Percentiles rank a stretch among this genome's conserved stretches.
These are phyloP conservation scores for Erpetoichthys calabaricus DNA, from an alignment of 2,797 vertebrate genomes.

Conservation along the genomic window DNA sequence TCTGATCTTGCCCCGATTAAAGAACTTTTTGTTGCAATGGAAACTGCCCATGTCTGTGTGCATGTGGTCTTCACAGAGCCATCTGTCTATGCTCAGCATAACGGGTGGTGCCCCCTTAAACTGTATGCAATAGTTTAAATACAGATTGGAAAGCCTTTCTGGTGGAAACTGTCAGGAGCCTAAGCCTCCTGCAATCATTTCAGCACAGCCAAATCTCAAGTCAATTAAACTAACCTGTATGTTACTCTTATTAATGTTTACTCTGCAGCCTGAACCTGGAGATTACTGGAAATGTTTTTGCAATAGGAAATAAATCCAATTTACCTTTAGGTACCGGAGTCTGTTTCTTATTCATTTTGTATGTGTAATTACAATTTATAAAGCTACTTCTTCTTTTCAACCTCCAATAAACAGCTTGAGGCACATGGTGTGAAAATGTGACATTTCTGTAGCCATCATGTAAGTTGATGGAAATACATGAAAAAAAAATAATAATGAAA, in stretches of 20 bases:
- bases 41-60: constrained; percentile 32
- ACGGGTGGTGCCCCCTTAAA: constrained; percentile 59
- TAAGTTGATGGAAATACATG: no score
- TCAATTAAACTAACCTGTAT: constrained; percentile 87
- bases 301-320: constrained; percentile 74
- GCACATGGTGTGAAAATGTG: not conserved
- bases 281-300: constrained; percentile 87
- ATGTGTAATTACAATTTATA: constrained; percentile 9
- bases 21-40: constrained; percentile 18
- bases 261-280: constrained; percentile 91
- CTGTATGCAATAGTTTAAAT: constrained; percentile 69
- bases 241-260: constrained; percentile 99
- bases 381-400: constrained; percentile 36
- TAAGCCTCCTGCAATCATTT: constrained; percentile 65
- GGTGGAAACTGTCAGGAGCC: constrained; percentile 65
- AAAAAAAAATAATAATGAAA: no score
- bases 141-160: constrained; percentile 60
- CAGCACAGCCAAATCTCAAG: constrained; percentile 75
- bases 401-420: constrained; percentile 28
- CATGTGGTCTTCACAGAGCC: constrained; percentile 35
- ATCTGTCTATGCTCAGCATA: constrained; percentile 38
- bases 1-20: constrained; percentile 13
- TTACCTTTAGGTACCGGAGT: constrained; percentile 60
- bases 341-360: constrained; percentile 25
- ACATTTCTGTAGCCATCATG: no score